Evolutionary conservation across 1,140 invertebrate genomes (phyloP), one percentile per base, ranked within the genome.

Genomic region (Macrotrachela quadricornifera): DNA sequence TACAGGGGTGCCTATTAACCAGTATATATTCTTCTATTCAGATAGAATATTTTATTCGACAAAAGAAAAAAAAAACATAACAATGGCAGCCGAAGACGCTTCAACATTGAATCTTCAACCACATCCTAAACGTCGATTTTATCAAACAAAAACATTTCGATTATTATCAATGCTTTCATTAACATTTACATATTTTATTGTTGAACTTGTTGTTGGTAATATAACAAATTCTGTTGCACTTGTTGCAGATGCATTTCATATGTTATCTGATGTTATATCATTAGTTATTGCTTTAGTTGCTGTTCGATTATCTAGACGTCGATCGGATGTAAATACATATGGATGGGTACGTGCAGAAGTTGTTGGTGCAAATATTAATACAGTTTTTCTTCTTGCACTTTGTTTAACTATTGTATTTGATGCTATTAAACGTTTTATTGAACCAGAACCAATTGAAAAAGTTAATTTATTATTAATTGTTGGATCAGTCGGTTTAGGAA

Each of bases 141-240:
- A 4, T 4, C 21, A 8, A 30, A 30, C 51, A 9, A 92, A 91
- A 70, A 90, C 90, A 76, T 88, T 85, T 70, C 81, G 87, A 18
- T 76, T 96, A 21, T 68, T 88, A 48, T 81, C 81, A 16, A 75
- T 76, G 72, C 61, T 76, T 37, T 42, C 56, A 1, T 53, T 76
- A 45, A 76, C 74, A 8, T 60, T 65, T 17, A 54, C 58, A 4
- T 76, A 73, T 59, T 76, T 76, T 57, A 50, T 74, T 21, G 68
- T 74, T 13, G 74, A 76, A 63, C 67, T 76, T 11, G 65, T 72
- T 46, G 71, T 73, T 17, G 75, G 74, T 15, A 73, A 76, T 57
- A 59, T 73, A 10, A 73, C 71, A 40, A 74, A 75, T 59, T 75
- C 74, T 3, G 69, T 76, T 43, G 71, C 74, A 16, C 58, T 76